These are phyloP conservation scores for Pardalotus punctatus DNA, from an alignment of 2,113 vertebrate genomes.

Conservation along the genomic window DNA sequence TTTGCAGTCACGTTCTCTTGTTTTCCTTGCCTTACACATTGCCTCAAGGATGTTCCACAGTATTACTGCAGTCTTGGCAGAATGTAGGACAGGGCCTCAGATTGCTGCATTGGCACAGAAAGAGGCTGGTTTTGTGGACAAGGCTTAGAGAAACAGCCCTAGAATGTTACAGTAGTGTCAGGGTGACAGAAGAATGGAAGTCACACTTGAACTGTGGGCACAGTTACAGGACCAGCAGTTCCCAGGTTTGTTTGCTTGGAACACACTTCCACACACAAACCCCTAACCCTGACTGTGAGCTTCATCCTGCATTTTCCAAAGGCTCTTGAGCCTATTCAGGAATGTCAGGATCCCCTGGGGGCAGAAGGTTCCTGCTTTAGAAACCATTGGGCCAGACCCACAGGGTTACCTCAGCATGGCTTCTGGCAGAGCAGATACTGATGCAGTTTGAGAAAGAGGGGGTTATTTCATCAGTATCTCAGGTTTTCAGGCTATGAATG, in stretches of 20 bases:
- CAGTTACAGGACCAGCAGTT: not conserved
- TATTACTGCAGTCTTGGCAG: conserved; percentile 1
- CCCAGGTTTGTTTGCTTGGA: not conserved
- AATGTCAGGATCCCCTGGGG: not conserved
- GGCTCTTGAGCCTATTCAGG: not conserved
- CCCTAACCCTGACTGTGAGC: not conserved
- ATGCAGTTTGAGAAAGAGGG: not conserved
- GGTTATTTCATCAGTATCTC: not conserved
- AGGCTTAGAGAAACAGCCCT: not conserved
- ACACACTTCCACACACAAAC: accelerated
- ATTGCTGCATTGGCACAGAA: not conserved
- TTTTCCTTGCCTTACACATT: not conserved
- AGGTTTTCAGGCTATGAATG: not conserved
- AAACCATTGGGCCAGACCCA: not conserved
- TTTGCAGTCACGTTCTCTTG: not conserved
- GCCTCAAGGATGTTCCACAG: not conserved
- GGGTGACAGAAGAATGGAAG: not conserved
- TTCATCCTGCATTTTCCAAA: not conserved
- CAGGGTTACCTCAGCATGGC: not conserved
- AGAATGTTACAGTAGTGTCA: not conserved
- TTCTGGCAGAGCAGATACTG: not conserved
- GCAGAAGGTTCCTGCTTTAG: not conserved
- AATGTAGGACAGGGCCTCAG: conserved; percentile 25
- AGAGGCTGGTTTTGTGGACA: not conserved
- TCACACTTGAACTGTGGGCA: not conserved